Conservation (phyloP, 2,888 invertebrate species). For the Muschampia plurimacula region DNA sequence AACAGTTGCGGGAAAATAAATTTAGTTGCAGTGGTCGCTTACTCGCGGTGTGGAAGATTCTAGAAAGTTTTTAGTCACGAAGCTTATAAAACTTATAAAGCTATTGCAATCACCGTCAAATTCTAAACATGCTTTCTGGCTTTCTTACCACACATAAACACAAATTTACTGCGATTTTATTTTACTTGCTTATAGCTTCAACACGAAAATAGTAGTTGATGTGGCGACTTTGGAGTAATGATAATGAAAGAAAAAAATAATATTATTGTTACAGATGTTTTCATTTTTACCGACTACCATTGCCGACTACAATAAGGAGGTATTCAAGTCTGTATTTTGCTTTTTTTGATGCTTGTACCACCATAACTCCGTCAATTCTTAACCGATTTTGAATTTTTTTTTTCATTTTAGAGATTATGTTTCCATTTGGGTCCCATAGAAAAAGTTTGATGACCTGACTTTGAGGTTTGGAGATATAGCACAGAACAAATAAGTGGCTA, state of each 20-base stretch:
- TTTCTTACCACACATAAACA: conserved; percentile 33
- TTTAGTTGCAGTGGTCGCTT: conserved; percentile 32
- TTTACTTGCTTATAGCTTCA: neutral
- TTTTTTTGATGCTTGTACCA: no score
- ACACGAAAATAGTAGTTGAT: conserved; percentile 9
- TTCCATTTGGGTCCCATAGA: no score
- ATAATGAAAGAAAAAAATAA: neutral
- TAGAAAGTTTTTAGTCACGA: conserved; percentile 42
- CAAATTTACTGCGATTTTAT: conserved; percentile 22
- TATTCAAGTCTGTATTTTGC: no score
- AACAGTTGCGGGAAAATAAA: conserved; percentile 51
- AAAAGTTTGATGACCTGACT: no score
- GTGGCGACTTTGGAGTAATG: neutral
- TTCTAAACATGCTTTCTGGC: conserved; percentile 29
- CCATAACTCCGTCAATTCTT: no score
- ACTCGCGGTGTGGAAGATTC: conserved; percentile 30
- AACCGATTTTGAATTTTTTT: no score
- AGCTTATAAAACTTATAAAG: conserved; percentile 37
- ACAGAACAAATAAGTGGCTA: no score
- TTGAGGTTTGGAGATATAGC: no score
- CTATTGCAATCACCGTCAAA: conserved; percentile 38
- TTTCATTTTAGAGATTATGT: no score
- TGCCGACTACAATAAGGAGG: no score
- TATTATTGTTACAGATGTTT: neutral
- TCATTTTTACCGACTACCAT: no score